A percentile compares a stretch with the other conserved stretches of the same genome.
Evolutionary conservation across 2,797 vertebrate species (phyloP).

Genomic region (Tarsius wallacei): DNA sequence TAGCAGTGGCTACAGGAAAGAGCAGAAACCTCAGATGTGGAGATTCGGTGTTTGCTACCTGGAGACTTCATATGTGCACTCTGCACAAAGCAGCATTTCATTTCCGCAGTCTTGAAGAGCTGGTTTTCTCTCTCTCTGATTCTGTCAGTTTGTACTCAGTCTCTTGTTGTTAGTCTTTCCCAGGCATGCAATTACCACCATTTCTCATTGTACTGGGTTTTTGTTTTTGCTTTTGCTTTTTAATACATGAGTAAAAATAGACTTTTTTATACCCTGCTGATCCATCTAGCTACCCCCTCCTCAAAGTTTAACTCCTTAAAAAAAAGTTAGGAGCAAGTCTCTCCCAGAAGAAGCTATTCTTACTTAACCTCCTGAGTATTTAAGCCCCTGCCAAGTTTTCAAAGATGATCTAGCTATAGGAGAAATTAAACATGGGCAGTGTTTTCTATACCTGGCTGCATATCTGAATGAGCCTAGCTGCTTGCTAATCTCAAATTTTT

Average conservation of each 20-base stretch:
- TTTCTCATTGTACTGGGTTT: background rate
- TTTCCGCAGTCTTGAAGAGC: background rate
- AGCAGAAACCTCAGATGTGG: background rate
- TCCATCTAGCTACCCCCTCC: background rate
- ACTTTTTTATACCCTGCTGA: background rate
- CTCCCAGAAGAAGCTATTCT: background rate
- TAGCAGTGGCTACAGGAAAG: background rate
- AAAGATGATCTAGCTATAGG: background rate
- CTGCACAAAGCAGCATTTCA: background rate
- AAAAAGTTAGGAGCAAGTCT: background rate
- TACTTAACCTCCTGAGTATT: background rate
- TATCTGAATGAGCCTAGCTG: background rate
- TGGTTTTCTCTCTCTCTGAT: background rate
- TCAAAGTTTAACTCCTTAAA: no score
- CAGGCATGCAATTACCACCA: background rate
- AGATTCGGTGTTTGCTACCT: accelerated
- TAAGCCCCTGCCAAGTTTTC: background rate
- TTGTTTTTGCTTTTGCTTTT: background rate
- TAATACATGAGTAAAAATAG: background rate
- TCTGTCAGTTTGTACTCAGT: background rate
- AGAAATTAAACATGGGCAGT: accelerated
- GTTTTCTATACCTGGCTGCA: background rate
- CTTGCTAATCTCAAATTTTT: background rate
- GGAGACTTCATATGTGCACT: accelerated
- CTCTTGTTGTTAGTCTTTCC: background rate